Conservation (phyloP, 2,113 vertebrate species). For the Zosterops hypoxanthus region DNA sequence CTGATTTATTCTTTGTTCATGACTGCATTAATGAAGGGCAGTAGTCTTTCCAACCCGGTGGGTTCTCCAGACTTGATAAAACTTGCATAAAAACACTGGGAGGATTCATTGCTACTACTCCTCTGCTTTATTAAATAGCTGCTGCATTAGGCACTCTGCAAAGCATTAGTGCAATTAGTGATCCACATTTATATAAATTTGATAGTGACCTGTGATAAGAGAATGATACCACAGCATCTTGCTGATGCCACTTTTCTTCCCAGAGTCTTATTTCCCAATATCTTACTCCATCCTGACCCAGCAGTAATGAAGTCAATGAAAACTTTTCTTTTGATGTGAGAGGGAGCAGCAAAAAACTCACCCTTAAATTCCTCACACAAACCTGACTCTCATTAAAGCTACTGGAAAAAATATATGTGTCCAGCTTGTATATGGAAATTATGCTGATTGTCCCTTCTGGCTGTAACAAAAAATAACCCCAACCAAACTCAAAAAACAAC, state of each 20-base stretch:
- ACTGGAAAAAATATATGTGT: neutral
- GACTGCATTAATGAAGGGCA: slow-evolving; percentile 47
- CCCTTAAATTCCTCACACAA: neutral
- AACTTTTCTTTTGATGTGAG: slow-evolving; percentile 40
- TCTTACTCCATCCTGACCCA: slow-evolving; percentile 15
- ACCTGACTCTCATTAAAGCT: slow-evolving; percentile 22
- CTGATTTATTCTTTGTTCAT: slow-evolving; percentile 63
- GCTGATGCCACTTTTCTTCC: slow-evolving; percentile 42
- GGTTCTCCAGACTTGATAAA: slow-evolving; percentile 24
- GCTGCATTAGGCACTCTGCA: neutral
- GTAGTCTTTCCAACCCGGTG: slow-evolving; percentile 5
- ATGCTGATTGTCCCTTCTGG: slow-evolving; percentile 19
- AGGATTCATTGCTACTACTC: neutral
- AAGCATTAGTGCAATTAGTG: neutral
- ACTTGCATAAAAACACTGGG: slow-evolving; percentile 35
- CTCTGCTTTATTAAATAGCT: slow-evolving; percentile 15
- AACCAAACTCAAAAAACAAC: neutral
- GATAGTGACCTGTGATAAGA: slow-evolving; percentile 21
- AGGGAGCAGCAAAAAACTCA: neutral
- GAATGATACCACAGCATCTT: neutral
- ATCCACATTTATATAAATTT: slow-evolving; percentile 26
- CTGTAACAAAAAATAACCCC: neutral
- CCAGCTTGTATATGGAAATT: neutral
- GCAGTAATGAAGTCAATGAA: slow-evolving; percentile 40
- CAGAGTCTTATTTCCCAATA: slow-evolving; percentile 17